Evolutionary conservation across 2,888 invertebrate species (phyloP), one percentile per base, ranked within the genome.

Genomic region (Caradrina clavipalpis): DNA sequence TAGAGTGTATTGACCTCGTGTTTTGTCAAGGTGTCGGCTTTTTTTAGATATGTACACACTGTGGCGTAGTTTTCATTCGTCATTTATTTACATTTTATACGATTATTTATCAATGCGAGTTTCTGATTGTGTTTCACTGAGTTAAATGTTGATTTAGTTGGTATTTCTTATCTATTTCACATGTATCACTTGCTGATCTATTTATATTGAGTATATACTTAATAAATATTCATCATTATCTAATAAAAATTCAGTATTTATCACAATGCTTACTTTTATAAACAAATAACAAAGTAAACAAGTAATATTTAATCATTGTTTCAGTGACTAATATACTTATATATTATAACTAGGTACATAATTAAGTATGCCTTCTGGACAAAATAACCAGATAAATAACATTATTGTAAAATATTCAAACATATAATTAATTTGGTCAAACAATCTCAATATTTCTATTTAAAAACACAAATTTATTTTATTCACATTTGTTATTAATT

Each of bases 21-120:
- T 95, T 95, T 95, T 95, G 95, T 95, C 95, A 96, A 96, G 95
- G 95, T 95, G 95, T 95, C 95, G 92, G 95, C 94, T 94, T 95
- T 95, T 94, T 95, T 95, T 95, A 95, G 94, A 95, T 94, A 91
- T 91, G 90, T 94, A 93, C 91, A 94, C 92, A 93, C 92, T 91
- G 90, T 91, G 92, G 93, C 93, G 92, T 92, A 94, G 92, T 91
- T 91, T 91, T 90, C 89, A 90, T 88, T 92, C 88, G 88, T 89
- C 88, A 86, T 89, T 88, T 90, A 91, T 87, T 89, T 88, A 86
- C 86, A 85, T 82, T 83, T 58, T 56, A 63, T 22, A 60, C 0
- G 62, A 78, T 31, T 56, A 65, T 0, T 45, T 45, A 74, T 59
- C 60, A 49, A 73, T 63, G 56, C 21, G 13, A 74, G 26, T 53